Evolutionary conservation across 2,888 invertebrate genomes (phyloP).

Genomic region (Platycheirus rosarum): DNA sequence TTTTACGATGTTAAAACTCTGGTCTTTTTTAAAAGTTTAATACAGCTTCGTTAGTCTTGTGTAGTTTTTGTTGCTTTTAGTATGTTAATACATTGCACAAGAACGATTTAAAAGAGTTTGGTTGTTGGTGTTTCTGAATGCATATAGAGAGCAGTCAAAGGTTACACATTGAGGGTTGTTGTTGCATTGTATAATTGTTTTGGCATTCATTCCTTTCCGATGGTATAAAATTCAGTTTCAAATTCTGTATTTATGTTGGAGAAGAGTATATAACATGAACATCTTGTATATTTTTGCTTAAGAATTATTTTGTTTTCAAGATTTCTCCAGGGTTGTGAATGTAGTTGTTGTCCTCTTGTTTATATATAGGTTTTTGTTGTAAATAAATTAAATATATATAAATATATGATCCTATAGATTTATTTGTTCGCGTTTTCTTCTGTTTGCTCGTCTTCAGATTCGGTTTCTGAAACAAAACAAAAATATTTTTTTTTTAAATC

Average conservation of each 20-base stretch:
- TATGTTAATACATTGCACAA: slow-evolving; percentile 41
- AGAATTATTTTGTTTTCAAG: slow-evolving; percentile 10
- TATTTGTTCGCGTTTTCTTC: slow-evolving; percentile 59
- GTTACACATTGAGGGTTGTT: slow-evolving; percentile 49
- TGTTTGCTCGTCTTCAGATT: slow-evolving; percentile 82
- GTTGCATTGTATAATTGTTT: slow-evolving; percentile 65
- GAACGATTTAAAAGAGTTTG: slow-evolving; percentile 58
- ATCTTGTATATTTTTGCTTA: slow-evolving; percentile 17
- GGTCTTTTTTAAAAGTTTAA: slow-evolving; percentile 54
- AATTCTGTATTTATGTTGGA: slow-evolving; percentile 47
- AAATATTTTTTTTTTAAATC: slow-evolving; percentile 10
- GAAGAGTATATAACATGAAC: no score
- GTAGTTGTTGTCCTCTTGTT: slow-evolving; percentile 22
- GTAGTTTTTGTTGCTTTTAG: slow-evolving; percentile 28
- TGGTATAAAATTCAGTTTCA: slow-evolving; percentile 68
- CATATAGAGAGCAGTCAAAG: slow-evolving; percentile 57
- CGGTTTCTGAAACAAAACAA: slow-evolving; percentile 79
- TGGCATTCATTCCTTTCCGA: slow-evolving; percentile 69
- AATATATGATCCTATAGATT: slow-evolving; percentile 36
- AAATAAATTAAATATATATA: slow-evolving; percentile 69
- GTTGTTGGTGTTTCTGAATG: slow-evolving; percentile 41
- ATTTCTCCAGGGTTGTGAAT: slow-evolving; percentile 11
- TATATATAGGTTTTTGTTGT: slow-evolving; percentile 36
- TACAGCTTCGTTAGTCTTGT: slow-evolving; percentile 7
- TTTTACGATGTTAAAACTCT: slow-evolving; percentile 61